A percentile compares a stretch with the other conserved stretches of the same genome.
phyloP scores from a whole-genome alignment of 2,113 vertebrate species.

The Hippocampus zosterae region DNA sequence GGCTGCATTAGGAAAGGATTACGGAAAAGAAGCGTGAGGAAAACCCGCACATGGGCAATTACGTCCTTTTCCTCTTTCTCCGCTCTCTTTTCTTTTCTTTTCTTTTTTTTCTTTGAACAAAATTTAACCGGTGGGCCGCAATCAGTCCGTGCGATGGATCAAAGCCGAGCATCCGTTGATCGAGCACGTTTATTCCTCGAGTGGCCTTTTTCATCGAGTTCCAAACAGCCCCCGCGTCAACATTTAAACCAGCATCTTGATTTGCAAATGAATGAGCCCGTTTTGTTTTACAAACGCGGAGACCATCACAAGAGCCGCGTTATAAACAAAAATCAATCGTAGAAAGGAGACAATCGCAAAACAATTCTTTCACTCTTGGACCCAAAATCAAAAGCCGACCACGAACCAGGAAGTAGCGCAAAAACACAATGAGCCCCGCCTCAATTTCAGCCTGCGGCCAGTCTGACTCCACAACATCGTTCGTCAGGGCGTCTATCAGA shows the following conservation, averaged over 20 bases:
- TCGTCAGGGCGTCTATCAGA: neutral
- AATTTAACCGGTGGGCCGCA: conserved; percentile 59
- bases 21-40: conserved; percentile 35
- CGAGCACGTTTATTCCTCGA: conserved; percentile 61
- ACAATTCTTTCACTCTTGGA: too few relatives aligned
- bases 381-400: neutral
- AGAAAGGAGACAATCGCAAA: too few relatives aligned
- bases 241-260: too few relatives aligned
- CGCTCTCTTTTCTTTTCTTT: conserved; percentile 13
- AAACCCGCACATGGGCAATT: conserved; percentile 44
- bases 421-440: neutral
- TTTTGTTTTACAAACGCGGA: too few relatives aligned
- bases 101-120: conserved; percentile 59
- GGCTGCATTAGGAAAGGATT: conserved; percentile 17
- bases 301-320: too few relatives aligned
- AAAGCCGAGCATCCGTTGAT: conserved; percentile 50
- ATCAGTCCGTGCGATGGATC: conserved; percentile 44
- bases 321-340: too few relatives aligned
- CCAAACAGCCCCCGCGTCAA: neutral
- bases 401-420: neutral
- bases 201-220: conserved; percentile 28
- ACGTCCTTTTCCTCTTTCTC: conserved; percentile 67
- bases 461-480: neutral
- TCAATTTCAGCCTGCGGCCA: neutral
- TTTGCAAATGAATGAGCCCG: neutral